Evolutionary conservation across 1,140 invertebrate species (phyloP).

Genomic region (Mercenaria mercenaria): DNA sequence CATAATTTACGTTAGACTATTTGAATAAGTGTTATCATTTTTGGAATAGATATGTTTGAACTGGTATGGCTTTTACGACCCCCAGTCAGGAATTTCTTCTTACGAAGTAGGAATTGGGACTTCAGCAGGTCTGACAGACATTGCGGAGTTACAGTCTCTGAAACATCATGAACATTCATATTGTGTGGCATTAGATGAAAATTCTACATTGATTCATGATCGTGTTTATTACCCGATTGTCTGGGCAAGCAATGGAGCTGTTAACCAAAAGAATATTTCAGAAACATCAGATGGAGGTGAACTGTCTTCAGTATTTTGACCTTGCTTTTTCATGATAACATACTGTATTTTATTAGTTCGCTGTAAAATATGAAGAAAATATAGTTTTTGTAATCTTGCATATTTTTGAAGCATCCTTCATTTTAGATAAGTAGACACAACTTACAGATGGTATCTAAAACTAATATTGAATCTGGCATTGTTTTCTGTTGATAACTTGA

Average conservation of each 20-base stretch:
- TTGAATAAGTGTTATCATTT: no score
- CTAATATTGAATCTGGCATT: no score
- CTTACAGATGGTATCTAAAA: no score
- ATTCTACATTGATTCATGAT: constrained; percentile 21
- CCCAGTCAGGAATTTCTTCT: constrained; percentile 66
- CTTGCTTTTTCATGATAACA: no score
- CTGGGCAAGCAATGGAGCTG: constrained; percentile 50
- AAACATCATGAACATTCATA: not conserved
- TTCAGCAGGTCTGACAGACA: constrained; percentile 12
- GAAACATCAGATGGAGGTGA: constrained; percentile 58
- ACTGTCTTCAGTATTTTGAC: no score
- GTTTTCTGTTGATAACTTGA: no score
- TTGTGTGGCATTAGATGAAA: not conserved
- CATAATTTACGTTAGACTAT: no score
- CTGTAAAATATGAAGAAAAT: no score
- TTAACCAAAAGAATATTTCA: constrained; percentile 26
- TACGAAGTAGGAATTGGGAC: constrained; percentile 54
- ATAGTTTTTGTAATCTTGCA: no score
- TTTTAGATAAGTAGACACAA: no score
- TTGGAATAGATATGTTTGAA: constrained; percentile 73
- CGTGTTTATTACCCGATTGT: constrained; percentile 45
- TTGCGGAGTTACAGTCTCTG: not conserved
- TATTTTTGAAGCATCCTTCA: no score
- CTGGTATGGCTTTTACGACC: constrained; percentile 72
- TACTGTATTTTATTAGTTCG: no score